Conservation (phyloP, 2,113 vertebrate genomes). For the Zosterops pallidus region DNA sequence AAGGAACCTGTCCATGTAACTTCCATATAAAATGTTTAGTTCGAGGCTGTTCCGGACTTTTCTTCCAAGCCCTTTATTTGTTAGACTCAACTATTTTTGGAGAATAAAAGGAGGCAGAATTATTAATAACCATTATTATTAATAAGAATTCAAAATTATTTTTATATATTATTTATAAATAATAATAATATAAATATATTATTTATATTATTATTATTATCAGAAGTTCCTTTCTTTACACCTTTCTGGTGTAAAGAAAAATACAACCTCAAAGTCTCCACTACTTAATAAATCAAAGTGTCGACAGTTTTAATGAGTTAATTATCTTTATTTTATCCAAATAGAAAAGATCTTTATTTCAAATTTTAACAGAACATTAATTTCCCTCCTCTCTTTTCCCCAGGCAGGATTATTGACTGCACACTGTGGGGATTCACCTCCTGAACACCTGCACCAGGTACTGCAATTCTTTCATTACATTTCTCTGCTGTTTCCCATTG, state of each 20-base stretch:
- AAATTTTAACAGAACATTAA: neutral
- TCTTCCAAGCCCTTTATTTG: neutral
- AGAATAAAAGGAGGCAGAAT: neutral
- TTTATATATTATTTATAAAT: neutral
- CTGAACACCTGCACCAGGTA: neutral
- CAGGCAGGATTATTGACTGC: neutral
- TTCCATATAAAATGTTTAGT: fast-evolving
- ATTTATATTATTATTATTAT: too few species aligned
- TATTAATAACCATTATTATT: too few species aligned
- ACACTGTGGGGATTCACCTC: neutral
- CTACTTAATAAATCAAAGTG: neutral
- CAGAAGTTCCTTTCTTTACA: neutral
- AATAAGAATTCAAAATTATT: neutral
- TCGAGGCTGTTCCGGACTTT: neutral
- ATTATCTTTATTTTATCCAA: neutral
- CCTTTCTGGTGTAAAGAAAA: neutral
- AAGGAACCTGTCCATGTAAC: neutral
- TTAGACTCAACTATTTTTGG: neutral
- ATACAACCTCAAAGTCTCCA: neutral
- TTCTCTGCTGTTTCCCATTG: neutral
- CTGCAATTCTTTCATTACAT: neutral
- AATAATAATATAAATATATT: too few species aligned
- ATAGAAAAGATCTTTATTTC: neutral
- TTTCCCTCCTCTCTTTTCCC: neutral
- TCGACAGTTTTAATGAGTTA: neutral